These are phyloP conservation scores for Eupelmus urozonus DNA, from an alignment of 2,888 invertebrate genomes.

Conservation along the genomic window DNA sequence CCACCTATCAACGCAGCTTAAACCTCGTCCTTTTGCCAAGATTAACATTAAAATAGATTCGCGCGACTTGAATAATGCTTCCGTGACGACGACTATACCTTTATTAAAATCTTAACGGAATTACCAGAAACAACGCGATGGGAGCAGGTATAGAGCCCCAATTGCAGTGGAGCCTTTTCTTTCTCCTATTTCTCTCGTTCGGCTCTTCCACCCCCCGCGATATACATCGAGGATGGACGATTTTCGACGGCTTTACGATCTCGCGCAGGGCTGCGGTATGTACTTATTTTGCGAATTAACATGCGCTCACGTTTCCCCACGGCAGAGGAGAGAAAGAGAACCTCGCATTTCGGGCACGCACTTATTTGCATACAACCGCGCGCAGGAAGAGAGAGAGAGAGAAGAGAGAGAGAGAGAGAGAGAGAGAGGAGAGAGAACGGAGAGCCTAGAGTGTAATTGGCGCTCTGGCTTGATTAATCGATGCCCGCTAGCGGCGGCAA, in stretches of 20 bases:
- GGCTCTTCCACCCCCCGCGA: neutral
- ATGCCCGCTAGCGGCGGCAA: conserved; percentile 17
- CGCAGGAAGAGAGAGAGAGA: neutral
- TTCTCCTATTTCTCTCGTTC: neutral
- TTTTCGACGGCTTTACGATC: conserved; percentile 13
- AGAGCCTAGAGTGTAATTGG: conserved; percentile 31
- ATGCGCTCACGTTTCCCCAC: conserved; percentile 23
- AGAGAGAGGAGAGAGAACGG: neutral
- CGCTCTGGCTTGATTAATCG: conserved; percentile 51
- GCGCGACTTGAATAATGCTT: neutral
- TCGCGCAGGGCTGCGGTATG: neutral
- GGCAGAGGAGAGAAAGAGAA: neutral
- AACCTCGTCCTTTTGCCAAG: too few relatives aligned
- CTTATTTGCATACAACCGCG: conserved; percentile 46
- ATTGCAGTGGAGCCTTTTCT: neutral
- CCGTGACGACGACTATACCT: neutral
- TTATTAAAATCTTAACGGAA: neutral
- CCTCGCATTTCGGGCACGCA: conserved; percentile 46
- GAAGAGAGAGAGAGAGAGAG: neutral
- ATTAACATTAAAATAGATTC: neutral
- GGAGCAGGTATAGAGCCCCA: neutral
- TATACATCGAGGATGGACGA: conserved; percentile 17
- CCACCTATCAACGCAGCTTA: too few relatives aligned
- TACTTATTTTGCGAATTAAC: conserved; percentile 52
- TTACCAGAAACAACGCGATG: conserved; percentile 9